These are phyloP conservation scores for Parthenolecanium corni DNA, from an alignment of 2,888 invertebrate species.

Conservation along the genomic window DNA sequence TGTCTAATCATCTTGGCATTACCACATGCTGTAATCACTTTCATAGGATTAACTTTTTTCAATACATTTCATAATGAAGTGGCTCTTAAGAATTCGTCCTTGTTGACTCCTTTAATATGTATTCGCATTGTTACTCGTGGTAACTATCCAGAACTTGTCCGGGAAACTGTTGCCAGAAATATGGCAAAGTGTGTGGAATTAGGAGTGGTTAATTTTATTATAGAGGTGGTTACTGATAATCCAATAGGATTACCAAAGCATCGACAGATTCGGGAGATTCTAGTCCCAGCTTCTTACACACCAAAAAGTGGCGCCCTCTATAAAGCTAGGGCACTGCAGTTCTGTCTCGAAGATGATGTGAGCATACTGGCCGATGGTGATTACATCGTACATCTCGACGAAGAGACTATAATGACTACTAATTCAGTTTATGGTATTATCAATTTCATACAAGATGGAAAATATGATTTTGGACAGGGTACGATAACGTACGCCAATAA, in stretches of 20 bases:
- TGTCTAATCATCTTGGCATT: constrained; percentile 71
- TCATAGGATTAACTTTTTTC: constrained; percentile 73
- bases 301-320: constrained; percentile 86
- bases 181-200: constrained; percentile 77
- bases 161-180: constrained; percentile 72
- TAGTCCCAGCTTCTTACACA: constrained; percentile 74
- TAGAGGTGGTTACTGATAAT: constrained; percentile 93
- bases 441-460: constrained; percentile 88
- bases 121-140: constrained; percentile 89
- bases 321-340: constrained; percentile 88
- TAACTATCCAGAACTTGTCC: constrained; percentile 82
- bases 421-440: constrained; percentile 80
- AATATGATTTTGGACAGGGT: constrained; percentile 91
- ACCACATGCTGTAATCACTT: constrained; percentile 80
- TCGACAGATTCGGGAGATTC: constrained; percentile 70
- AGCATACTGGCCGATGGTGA: constrained; percentile 75
- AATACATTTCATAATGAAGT: constrained; percentile 92
- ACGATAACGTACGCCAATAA: constrained; percentile 93
- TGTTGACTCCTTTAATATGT: constrained; percentile 86
- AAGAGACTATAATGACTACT: constrained; percentile 87
- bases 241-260: constrained; percentile 61
- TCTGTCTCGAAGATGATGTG: constrained; percentile 82
- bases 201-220: constrained; percentile 86
- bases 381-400: constrained; percentile 94
- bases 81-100: constrained; percentile 72